These are phyloP conservation scores for Pomatorhinus ruficollis DNA, from an alignment of 2,113 vertebrate species.

Conservation along the genomic window DNA sequence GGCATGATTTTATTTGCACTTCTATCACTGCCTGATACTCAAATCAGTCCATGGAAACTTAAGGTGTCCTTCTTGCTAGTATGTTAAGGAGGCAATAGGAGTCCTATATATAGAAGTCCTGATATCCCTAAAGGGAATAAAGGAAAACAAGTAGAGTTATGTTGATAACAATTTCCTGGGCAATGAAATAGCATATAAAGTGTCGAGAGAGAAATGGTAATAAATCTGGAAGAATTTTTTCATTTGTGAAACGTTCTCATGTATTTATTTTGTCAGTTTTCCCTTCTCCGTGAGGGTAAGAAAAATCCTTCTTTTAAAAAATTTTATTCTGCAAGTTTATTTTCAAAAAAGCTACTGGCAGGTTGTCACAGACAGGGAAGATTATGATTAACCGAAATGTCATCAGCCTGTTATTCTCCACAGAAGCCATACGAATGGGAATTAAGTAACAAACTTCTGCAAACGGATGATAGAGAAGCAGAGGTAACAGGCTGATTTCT, in stretches of 20 bases:
- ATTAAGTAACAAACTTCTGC: constrained; percentile 54
- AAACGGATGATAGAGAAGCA: background rate
- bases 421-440: constrained; percentile 29
- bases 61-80: constrained; percentile 7
- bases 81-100: background rate
- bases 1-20: background rate
- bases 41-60: constrained; percentile 13
- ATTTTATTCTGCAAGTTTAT: constrained; percentile 1
- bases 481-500: constrained; percentile 27
- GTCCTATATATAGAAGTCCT: background rate
- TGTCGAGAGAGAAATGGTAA: background rate
- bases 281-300: background rate
- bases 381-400: constrained; percentile 53
- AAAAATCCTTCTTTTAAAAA: background rate
- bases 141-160: constrained; percentile 15
- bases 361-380: constrained; percentile 32
- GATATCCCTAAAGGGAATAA: background rate
- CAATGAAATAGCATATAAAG: constrained; percentile 3
- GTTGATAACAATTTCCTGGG: constrained; percentile 33
- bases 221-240: background rate
- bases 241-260: background rate
- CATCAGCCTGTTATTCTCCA: constrained; percentile 35
- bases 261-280: background rate
- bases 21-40: constrained; percentile 34
- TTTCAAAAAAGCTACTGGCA: constrained; percentile 43